Evolutionary conservation across 92 coral and sea anemone genomes (phyloP).

Genomic region (Diadumene lineata): DNA sequence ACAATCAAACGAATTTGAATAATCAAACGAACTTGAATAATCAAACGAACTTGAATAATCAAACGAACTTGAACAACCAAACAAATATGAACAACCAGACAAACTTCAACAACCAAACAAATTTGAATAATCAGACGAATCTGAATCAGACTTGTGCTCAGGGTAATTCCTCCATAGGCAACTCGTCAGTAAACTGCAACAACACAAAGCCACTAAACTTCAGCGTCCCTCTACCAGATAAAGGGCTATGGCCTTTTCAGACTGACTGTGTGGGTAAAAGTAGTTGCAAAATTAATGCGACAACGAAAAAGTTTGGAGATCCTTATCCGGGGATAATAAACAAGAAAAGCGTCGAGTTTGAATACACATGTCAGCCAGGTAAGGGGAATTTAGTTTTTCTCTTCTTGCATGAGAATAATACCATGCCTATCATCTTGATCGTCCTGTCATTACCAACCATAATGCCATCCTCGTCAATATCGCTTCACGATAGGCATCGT

Average conservation of each 20-base stretch:
- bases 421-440: too few species aligned
- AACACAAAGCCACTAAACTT: slow-evolving; percentile 11
- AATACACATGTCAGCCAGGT: slow-evolving; percentile 60
- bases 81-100: slow-evolving; percentile 4
- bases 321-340: slow-evolving; percentile 41
- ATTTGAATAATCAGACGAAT: slow-evolving; percentile 14
- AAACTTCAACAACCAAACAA: slow-evolving; percentile 4
- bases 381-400: too few species aligned
- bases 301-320: slow-evolving; percentile 34
- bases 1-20: slow-evolving; percentile 13
- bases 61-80: slow-evolving; percentile 6
- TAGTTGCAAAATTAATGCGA: slow-evolving; percentile 15
- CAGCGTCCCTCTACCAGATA: slow-evolving; percentile 19
- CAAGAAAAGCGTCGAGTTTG: slow-evolving; percentile 30
- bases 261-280: slow-evolving; percentile 34
- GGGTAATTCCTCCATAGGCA: slow-evolving; percentile 3
- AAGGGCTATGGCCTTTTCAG: not conserved
- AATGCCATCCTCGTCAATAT: too few species aligned
- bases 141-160: slow-evolving; percentile 19
- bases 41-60: slow-evolving; percentile 7
- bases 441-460: too few species aligned
- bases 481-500: too few species aligned
- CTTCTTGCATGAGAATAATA: too few species aligned
- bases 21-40: slow-evolving; percentile 24
- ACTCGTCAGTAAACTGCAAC: not conserved